These are phyloP conservation scores for Beroe forskalii DNA, from an alignment of 37 sponge, comb jelly and placozoan species.

Conservation along the genomic window DNA sequence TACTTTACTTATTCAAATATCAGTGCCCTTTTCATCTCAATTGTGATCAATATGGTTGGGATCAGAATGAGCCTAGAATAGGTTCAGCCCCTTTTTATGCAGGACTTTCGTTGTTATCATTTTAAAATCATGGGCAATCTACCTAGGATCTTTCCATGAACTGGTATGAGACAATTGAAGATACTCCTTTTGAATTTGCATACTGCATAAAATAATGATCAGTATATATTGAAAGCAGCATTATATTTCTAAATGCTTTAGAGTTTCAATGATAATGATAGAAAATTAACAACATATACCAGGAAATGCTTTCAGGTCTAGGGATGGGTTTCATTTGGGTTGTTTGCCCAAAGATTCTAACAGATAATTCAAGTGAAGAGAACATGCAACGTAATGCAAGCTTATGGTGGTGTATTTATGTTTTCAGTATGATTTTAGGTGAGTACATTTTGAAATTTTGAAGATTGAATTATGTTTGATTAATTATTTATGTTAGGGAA, in stretches of 20 bases:
- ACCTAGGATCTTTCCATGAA: constrained; percentile 30
- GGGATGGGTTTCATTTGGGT: constrained; percentile 41
- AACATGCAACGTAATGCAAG: background rate
- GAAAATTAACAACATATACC: too few relatives aligned
- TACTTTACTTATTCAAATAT: too few relatives aligned
- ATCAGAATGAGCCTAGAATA: background rate
- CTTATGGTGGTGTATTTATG: constrained; percentile 32
- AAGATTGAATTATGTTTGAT: too few relatives aligned
- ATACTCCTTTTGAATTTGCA: too few relatives aligned
- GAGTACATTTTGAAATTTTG: too few relatives aligned
- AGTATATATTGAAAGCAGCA: too few relatives aligned
- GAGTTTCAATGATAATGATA: too few relatives aligned
- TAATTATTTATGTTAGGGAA: too few relatives aligned
- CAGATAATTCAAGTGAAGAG: background rate
- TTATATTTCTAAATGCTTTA: too few relatives aligned
- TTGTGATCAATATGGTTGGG: background rate
- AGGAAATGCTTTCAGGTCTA: constrained; percentile 6
- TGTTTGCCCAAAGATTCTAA: background rate
- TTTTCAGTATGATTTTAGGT: constrained; percentile 36
- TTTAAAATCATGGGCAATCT: background rate
- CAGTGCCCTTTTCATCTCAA: background rate
- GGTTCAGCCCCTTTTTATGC: background rate
- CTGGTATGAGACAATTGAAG: too few relatives aligned
- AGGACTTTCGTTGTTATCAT: background rate
- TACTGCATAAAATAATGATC: too few relatives aligned